Evolutionary conservation across 1,140 invertebrate species (phyloP).

Genomic region (Oncopeltus fasciatus): DNA sequence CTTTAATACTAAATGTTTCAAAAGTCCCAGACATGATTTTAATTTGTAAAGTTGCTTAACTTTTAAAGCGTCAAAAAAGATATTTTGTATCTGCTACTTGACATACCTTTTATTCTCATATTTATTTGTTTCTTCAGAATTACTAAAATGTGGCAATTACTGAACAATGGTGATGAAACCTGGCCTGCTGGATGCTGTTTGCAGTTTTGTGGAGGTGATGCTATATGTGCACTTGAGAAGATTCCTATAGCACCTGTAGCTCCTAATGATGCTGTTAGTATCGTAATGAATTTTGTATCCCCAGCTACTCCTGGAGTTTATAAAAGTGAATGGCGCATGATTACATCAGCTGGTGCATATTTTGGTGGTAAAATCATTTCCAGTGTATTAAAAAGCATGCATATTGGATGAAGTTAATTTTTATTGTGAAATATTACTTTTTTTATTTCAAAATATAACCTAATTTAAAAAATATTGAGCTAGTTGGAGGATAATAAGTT

Average conservation of each 20-base stretch:
- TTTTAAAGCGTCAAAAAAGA: too few relatives aligned
- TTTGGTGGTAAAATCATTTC: conserved; percentile 57
- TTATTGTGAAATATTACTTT: background rate
- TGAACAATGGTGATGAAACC: conserved; percentile 58
- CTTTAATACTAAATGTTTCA: too few relatives aligned
- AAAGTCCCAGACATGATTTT: too few relatives aligned
- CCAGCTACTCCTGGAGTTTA: conserved; percentile 54
- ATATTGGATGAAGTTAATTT: background rate
- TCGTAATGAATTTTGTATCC: conserved; percentile 53
- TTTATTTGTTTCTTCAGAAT: conserved; percentile 39
- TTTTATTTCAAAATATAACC: background rate
- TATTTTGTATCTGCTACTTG: too few relatives aligned
- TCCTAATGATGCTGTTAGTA: conserved; percentile 48
- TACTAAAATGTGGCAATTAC: conserved; percentile 64
- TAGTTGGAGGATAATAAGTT: background rate
- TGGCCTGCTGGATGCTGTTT: conserved; percentile 67
- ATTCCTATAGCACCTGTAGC: conserved; percentile 43
- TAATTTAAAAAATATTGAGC: background rate
- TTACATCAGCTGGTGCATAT: conserved; percentile 57
- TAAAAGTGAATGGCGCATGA: conserved; percentile 70
- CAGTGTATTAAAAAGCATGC: background rate
- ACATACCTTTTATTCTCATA: too few relatives aligned
- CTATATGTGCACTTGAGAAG: conserved; percentile 35
- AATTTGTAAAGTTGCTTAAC: too few relatives aligned
- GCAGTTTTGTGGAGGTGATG: conserved; percentile 45